These are phyloP conservation scores for Drosophila dunni DNA, from an alignment of 1,140 invertebrate genomes.

Conservation along the genomic window DNA sequence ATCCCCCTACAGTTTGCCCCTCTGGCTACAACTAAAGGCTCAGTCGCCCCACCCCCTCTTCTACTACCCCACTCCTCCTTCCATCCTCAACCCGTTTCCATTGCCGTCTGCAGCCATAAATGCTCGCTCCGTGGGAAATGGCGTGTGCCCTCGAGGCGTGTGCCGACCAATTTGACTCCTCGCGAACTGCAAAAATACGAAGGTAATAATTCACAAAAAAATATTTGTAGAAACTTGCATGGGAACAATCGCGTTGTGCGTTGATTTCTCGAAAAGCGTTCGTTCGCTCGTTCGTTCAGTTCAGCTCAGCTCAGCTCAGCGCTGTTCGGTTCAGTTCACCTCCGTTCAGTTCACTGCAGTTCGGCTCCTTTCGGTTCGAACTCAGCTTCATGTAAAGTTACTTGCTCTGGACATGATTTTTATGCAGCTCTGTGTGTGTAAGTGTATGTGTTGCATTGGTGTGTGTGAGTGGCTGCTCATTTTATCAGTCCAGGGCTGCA, in stretches of 20 bases:
- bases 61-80: neutral
- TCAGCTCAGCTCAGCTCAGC: neutral
- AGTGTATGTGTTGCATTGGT: constrained; percentile 7
- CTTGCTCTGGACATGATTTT: constrained; percentile 48
- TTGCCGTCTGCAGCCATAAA: constrained; percentile 62
- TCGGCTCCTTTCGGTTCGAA: neutral
- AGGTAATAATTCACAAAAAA: constrained; percentile 84
- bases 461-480: constrained; percentile 41
- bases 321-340: no score
- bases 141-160: constrained; percentile 85
- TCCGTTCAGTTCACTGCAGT: no score
- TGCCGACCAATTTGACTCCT: constrained; percentile 85
- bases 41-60: neutral
- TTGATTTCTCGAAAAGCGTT: constrained; percentile 82
- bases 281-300: constrained; percentile 19
- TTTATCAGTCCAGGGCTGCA: constrained; percentile 68
- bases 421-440: constrained; percentile 7
- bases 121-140: constrained; percentile 84
- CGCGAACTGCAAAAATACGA: constrained; percentile 83
- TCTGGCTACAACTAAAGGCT: neutral
- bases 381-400: constrained; percentile 38
- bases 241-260: constrained; percentile 81
- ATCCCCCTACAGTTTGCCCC: neutral
- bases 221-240: constrained; percentile 83
- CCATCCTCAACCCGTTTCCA: neutral